A percentile compares a stretch with the other conserved stretches of the same genome.
Evolutionary conservation across 2,113 vertebrate genomes (phyloP).

Genomic region (Catharus fuscescens): DNA sequence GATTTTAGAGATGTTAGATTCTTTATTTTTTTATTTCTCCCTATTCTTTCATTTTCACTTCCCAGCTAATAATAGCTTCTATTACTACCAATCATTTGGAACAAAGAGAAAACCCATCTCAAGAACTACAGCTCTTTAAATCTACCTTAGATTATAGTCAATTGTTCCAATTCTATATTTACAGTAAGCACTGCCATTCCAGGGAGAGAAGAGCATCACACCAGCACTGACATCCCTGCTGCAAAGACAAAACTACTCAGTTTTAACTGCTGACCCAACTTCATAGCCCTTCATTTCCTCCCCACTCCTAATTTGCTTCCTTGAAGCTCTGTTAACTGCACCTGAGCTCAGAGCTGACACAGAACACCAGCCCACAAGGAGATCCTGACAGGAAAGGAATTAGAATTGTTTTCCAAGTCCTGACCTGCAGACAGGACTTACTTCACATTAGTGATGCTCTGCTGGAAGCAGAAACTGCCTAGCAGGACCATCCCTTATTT

Average conservation of each 20-base stretch:
- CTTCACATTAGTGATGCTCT: neutral
- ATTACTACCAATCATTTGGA: conserved; percentile 35
- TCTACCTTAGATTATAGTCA: neutral
- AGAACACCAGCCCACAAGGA: neutral
- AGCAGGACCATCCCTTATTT: neutral
- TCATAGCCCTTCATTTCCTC: neutral
- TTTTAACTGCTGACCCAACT: neutral
- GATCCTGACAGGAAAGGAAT: neutral
- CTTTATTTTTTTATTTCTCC: conserved; percentile 53
- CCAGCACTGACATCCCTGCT: neutral
- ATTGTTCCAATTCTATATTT: neutral
- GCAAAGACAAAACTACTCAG: neutral
- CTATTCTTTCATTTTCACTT: conserved; percentile 44
- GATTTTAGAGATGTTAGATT: neutral
- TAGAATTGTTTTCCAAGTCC: neutral
- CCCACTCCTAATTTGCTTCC: neutral
- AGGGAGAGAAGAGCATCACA: neutral
- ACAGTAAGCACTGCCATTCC: neutral
- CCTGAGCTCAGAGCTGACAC: neutral
- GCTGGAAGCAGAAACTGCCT: neutral
- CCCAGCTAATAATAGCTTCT: conserved; percentile 8
- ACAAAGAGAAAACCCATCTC: conserved; percentile 27
- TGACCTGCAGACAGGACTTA: neutral
- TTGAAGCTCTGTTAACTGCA: neutral
- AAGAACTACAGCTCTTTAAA: neutral